Base-by-base conservation (phyloP, 2,888 invertebrate species). In the Onthophagus sagittarius region DNA sequence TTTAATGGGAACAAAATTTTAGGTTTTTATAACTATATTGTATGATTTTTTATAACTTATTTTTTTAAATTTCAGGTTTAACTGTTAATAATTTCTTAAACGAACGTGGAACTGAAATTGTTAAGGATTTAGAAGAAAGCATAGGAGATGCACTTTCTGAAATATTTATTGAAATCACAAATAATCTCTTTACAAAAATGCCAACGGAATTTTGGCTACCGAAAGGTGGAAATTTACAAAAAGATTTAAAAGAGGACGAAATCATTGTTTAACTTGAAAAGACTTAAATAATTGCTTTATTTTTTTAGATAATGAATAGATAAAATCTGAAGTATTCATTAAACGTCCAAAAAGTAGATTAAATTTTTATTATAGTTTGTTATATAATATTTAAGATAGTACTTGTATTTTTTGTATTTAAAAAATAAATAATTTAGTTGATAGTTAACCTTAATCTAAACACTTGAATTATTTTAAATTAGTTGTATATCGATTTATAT, bases 1-100 rank as follows among this genome's bases (percentile, higher is more conserved):
- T 90, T 90, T 80, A 90, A 90, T 80, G 90, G 90, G 69, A 90
- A 90, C 79, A 87, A 88, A 81, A 86, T 90, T 75, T 83, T 90
- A 77, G 88, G 88, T 87, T 81, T 81, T 77, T 67, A 9, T 15
- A 14, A 67, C 71, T 14, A 13, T 67, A 6, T 39, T 53, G 23
- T 33, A 39, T 71, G 23, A 23, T 23, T 23, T 31, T 31, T 67
- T 5, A 23, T 6, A 23, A 5, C 15, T 5, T 71, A 14, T n/a
- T n/a, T 74, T 63, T 71, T 63, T 75, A 71, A 32, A 23, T 83
- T 82, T 39, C 78, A 87, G 89, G 89, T 0, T 85, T 87, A 71
- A 89, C 89, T 0, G 87, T 90, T 11, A 89, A 90, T 77, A 83
- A 85, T 2, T 89, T 90, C 79, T 81, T 90, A 0, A 90, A 90